phyloP scores from a whole-genome alignment of 2,113 vertebrate species.

The Columba livia region DNA sequence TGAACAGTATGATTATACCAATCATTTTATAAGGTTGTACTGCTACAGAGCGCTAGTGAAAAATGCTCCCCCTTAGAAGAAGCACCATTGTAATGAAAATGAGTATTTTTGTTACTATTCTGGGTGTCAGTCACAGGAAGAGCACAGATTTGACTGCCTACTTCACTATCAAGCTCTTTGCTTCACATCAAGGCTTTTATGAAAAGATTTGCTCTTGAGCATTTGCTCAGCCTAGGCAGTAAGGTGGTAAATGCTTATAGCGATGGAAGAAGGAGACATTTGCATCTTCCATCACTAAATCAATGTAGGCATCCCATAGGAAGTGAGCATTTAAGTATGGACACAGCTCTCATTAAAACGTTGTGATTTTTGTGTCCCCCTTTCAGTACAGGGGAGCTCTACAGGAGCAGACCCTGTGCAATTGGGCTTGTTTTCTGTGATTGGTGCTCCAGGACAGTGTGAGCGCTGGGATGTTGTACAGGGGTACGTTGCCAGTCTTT shows the following conservation, averaged over 20 bases:
- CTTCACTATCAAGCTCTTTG: constrained; percentile 45
- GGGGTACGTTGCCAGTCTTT: neutral
- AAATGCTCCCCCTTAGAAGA: constrained; percentile 30
- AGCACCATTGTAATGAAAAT: constrained; percentile 45
- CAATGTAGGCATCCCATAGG: neutral
- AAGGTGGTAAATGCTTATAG: constrained; percentile 2
- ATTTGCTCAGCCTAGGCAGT: constrained; percentile 23
- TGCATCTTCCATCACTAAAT: neutral
- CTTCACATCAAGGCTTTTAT: constrained; percentile 46
- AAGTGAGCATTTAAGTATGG: neutral
- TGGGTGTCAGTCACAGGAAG: constrained; percentile 49
- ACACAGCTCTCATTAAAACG: neutral
- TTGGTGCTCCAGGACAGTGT: neutral
- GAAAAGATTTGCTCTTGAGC: constrained; percentile 39
- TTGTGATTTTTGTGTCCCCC: neutral
- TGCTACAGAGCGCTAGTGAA: neutral
- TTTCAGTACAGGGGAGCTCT: neutral
- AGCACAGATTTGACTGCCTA: constrained; percentile 60
- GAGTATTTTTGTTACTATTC: constrained; percentile 59
- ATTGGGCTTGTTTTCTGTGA: neutral
- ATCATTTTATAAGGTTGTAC: neutral
- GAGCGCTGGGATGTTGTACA: neutral
- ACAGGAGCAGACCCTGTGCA: neutral
- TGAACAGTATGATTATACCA: neutral
- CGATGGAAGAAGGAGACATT: neutral